Base-by-base conservation (phyloP, 2,888 invertebrate genomes). In the Clostera curtula region DNA sequence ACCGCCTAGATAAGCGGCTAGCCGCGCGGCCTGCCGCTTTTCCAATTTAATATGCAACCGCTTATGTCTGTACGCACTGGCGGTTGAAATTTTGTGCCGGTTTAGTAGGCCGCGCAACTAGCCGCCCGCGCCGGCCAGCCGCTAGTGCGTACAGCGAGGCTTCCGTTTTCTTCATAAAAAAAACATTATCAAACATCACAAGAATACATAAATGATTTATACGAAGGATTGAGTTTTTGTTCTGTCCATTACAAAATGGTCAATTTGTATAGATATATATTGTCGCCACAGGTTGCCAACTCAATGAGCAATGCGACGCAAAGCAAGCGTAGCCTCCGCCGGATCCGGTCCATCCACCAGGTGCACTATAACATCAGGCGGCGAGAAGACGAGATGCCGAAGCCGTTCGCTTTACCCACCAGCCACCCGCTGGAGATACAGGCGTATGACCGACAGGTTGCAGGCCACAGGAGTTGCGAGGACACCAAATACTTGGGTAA, bases 261-360 rank as follows among this genome's bases (percentile, higher is more conserved):
- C 21, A 18, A 26, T 24, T 16, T 24, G 27, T 36, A 14, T 31
- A 27, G 7, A 11, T 4, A 27, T 28, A 14, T 24, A 28, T 13
- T 12, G 12, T 40, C 2, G 30, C 56, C 52, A 3, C 56, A 71
- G 71, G 49, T 36, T 7, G n/a, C 11, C 19, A 34, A 43, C 45
- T 75, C 69, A 65, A 82, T 82, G 82, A 75, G 64, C 69, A 60
- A 80, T 74, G 77, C 50, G 17, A 42, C 46, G 4, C 36, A 43
- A 8, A 56, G 47, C 15, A 21, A 35, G 12, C 46, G 47, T 16
- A 44, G 28, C 27, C 12, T 51, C 9, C 71, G 71, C 3, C 59
- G 69, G n/a, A 65, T 69, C 50, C 64, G 79, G 19, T 80, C 82
- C 3, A 80, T 80, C 24, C 70, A 64, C 47, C 70, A 68, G 49